These are phyloP conservation scores for Scomber scombrus DNA, from an alignment of 2,113 vertebrate species.

Conservation along the genomic window DNA sequence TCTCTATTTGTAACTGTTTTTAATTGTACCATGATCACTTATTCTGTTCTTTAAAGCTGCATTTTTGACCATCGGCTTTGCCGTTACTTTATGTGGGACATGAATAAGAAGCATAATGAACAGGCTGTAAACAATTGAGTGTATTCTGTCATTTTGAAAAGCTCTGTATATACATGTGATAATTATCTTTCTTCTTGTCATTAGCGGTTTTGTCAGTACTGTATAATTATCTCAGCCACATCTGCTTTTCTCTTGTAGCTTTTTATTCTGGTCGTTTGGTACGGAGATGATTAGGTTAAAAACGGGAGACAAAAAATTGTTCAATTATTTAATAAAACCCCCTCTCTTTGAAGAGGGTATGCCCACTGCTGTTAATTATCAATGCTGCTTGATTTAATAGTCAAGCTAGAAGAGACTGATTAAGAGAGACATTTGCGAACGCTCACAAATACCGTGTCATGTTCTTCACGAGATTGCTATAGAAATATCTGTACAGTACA, in stretches of 20 bases:
- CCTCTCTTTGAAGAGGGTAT: conserved; percentile 48
- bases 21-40: conserved; percentile 38
- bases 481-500: neutral
- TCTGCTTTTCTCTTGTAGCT: conserved; percentile 42
- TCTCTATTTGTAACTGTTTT: conserved; percentile 48
- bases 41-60: conserved; percentile 10
- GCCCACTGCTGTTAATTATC: conserved; percentile 80
- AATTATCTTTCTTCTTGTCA: conserved; percentile 60
- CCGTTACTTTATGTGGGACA: conserved; percentile 23
- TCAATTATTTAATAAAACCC: conserved; percentile 80
- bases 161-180: conserved; percentile 21
- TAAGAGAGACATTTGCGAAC: conserved; percentile 53
- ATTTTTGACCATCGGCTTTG: conserved; percentile 33
- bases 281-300: conserved; percentile 74
- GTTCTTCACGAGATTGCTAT: neutral
- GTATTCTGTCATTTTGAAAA: conserved; percentile 41
- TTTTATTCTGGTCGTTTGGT: conserved; percentile 49
- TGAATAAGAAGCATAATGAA: conserved; percentile 24
- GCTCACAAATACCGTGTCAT: neutral
- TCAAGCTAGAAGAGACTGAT: conserved; percentile 61
- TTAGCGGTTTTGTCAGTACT: conserved; percentile 49
- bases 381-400: conserved; percentile 57
- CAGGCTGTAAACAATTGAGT: conserved; percentile 32
- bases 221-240: conserved; percentile 64
- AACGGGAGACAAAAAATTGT: conserved; percentile 58